A percentile compares a stretch with the other conserved stretches of the same genome.
Conservation (phyloP, 2,113 vertebrate species). For the Xiphophorus maculatus region DNA sequence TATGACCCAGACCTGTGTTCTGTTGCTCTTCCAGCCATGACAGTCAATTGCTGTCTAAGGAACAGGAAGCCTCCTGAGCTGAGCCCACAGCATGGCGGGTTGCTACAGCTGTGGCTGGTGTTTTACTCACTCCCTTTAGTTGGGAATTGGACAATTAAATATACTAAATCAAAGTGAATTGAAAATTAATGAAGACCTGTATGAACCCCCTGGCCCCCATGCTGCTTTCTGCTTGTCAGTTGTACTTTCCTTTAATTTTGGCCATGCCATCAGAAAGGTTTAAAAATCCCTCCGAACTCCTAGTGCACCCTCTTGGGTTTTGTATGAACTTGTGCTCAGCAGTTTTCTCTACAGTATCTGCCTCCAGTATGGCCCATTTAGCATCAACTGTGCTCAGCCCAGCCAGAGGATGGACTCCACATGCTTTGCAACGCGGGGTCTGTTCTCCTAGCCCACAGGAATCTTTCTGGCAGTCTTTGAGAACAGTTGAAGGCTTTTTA, state of each 20-base stretch:
- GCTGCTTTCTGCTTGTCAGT: neutral
- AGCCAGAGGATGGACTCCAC: slow-evolving; percentile 18
- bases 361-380: slow-evolving; percentile 47
- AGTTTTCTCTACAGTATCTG: slow-evolving; percentile 33
- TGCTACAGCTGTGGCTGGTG: neutral
- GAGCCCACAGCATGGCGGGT: neutral
- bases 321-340: slow-evolving; percentile 45
- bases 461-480: slow-evolving; percentile 24
- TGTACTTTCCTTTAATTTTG: slow-evolving; percentile 2
- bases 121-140: neutral
- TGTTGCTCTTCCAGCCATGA: too few species aligned
- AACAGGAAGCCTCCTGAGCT: too few species aligned
- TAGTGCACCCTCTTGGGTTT: slow-evolving; percentile 27
- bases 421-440: slow-evolving; percentile 39
- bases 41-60: too few species aligned
- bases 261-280: slow-evolving; percentile 27
- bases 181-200: neutral
- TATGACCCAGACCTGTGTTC: too few species aligned
- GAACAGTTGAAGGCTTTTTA: slow-evolving; percentile 38
- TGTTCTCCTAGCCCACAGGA: slow-evolving; percentile 24
- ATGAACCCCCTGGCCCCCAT: neutral
- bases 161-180: neutral
- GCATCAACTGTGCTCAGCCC: slow-evolving; percentile 11
- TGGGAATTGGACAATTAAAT: neutral
- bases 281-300: slow-evolving; percentile 21